Evolutionary conservation across 2,888 invertebrate species (phyloP), one percentile per base, ranked within the genome.

Genomic region (Morpho achilles): DNA sequence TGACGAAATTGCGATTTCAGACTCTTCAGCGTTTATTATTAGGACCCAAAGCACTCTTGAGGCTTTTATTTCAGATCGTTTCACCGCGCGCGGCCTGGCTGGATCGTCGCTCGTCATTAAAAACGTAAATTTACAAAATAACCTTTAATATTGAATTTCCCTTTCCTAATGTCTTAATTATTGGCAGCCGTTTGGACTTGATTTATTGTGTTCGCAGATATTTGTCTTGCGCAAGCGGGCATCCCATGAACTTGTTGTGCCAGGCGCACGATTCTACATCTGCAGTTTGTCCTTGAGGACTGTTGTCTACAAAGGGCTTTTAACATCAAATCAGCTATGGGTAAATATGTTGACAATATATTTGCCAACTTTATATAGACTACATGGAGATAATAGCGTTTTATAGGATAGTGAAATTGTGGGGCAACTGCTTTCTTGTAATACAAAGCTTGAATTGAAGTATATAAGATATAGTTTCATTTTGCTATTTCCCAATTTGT

Each of bases 241-340:
- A 0, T 96, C 97, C 16, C 99, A 99, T 78, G 93, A 94, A 68
- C 94, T 99, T 77, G 94, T 95, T 44, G 93, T 95, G 69, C 96
- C 96, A 1, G 96, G 96, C 7, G 94, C 96, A 49, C 92, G 98
- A 65, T 99, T 98, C 90, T 99, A 99, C 89, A 96, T 99, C 75
- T 99, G 99, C 91, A 99, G 98, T 58, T 90, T 99, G 69, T 98
- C 98, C 32, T 91, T 96, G 54, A 94, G 94, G 72, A 97, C 96
- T 8, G 92, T 99, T 62, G 98, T 99, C 42, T 99, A 99, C 92
- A 99, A 99, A 92, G 99, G 99, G 45, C 95, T 99, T 78, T 93
- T 99, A 70, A 98, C 98, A 42, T 97, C 99, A 0, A 96, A 97
- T 79, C 99, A 99, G 84, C 87, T 98, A 78, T 97, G 96, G 96